A percentile compares a stretch with the other conserved stretches of the same genome.
These are phyloP conservation scores for Euplagia quadripunctaria DNA, from an alignment of 2,888 invertebrate genomes.

Conservation along the genomic window DNA sequence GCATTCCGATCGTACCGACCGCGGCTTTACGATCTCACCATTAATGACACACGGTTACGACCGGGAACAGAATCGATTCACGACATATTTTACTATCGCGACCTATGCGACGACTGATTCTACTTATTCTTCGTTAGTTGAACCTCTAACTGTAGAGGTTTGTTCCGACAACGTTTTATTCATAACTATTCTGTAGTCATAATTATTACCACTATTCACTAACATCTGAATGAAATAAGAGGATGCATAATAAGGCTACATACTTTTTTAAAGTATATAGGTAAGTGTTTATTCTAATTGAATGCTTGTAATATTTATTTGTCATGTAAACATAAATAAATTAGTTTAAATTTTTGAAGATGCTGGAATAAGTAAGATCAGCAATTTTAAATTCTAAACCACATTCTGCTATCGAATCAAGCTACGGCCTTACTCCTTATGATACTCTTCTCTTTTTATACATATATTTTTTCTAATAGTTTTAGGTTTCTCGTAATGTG, in stretches of 20 bases:
- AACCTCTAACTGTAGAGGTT: slow-evolving; percentile 3
- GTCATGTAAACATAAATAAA: too few relatives aligned
- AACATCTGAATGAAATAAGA: neutral
- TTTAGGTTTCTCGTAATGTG: too few relatives aligned
- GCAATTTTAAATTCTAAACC: too few relatives aligned
- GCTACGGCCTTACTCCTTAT: too few relatives aligned
- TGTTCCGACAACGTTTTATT: slow-evolving; percentile 1
- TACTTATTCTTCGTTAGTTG: slow-evolving; percentile 33
- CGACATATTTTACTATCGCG: slow-evolving; percentile 75
- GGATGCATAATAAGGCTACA: neutral
- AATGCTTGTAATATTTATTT: too few relatives aligned
- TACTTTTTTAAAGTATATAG: neutral
- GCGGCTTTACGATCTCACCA: slow-evolving; percentile 73
- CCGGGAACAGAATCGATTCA: slow-evolving; percentile 83
- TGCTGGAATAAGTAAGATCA: too few relatives aligned
- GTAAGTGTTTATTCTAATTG: too few relatives aligned
- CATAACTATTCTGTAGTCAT: neutral
- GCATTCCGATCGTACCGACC: slow-evolving; percentile 79
- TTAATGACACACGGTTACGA: slow-evolving; percentile 81
- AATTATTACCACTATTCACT: neutral
- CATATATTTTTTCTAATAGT: too few relatives aligned
- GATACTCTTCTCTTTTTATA: too few relatives aligned
- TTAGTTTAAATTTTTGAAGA: too few relatives aligned
- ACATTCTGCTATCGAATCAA: too few relatives aligned
- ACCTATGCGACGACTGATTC: slow-evolving; percentile 49